These are phyloP conservation scores for Cantharis flavilabris DNA, from an alignment of 2,888 invertebrate genomes.

Conservation along the genomic window DNA sequence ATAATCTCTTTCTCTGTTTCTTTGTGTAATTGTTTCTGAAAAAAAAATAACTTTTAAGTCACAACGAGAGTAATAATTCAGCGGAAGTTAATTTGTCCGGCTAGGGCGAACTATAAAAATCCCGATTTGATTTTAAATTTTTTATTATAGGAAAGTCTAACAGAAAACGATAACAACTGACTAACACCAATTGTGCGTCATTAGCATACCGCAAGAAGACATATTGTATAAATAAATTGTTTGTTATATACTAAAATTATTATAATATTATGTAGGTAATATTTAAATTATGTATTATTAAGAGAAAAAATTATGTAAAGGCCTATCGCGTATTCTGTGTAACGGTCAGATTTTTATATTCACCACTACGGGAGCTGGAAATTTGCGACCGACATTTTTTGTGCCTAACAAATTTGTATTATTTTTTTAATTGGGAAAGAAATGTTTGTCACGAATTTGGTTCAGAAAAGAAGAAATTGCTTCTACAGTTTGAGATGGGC, in stretches of 20 bases:
- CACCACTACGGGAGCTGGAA: slow-evolving; percentile 32
- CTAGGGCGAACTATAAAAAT: no score
- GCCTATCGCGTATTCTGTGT: slow-evolving; percentile 29
- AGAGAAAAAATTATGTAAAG: slow-evolving; percentile 25
- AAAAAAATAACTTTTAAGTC: no score
- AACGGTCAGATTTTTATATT: slow-evolving; percentile 10
- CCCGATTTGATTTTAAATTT: not conserved
- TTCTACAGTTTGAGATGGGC: slow-evolving; percentile 28
- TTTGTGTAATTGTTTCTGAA: no score
- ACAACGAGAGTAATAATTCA: no score
- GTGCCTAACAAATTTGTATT: slow-evolving; percentile 15
- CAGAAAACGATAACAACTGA: slow-evolving; percentile 39
- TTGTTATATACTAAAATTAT: slow-evolving; percentile 39
- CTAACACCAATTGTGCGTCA: slow-evolving; percentile 6
- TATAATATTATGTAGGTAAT: slow-evolving; percentile 38
- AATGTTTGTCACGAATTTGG: slow-evolving; percentile 28
- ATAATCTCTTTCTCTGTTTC: no score
- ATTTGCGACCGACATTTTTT: slow-evolving; percentile 33
- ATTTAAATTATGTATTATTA: slow-evolving; percentile 36
- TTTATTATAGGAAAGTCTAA: slow-evolving; percentile 43
- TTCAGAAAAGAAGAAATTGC: slow-evolving; percentile 17
- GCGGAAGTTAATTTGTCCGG: no score
- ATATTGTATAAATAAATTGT: slow-evolving; percentile 34
- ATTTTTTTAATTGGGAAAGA: not conserved
- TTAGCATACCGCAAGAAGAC: slow-evolving; percentile 5